Conservation (phyloP, 1,140 invertebrate genomes). For the Epicauta chinensis region DNA sequence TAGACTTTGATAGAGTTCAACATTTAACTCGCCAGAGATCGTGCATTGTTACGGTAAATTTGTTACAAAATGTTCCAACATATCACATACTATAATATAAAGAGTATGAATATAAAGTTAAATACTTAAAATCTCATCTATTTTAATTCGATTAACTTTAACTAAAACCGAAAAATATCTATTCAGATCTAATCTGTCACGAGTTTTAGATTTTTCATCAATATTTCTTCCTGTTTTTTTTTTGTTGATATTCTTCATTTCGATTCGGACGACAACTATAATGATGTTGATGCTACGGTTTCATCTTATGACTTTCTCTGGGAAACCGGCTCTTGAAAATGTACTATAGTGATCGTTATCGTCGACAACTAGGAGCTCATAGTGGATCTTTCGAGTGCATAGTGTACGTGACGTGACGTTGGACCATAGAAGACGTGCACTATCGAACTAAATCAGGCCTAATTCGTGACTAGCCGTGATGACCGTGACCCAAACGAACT, state of each 20-base stretch:
- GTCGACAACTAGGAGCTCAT: slow-evolving; percentile 2
- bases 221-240: neutral
- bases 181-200: neutral
- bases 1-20: no score
- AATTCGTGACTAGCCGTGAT: slow-evolving; percentile 28
- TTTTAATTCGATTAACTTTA: neutral
- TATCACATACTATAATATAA: no score
- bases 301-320: neutral
- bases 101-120: neutral
- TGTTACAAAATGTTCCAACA: no score
- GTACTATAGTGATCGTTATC: slow-evolving; percentile 12
- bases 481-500: slow-evolving; percentile 28
- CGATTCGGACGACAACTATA: no score
- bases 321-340: slow-evolving; percentile 3
- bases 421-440: slow-evolving; percentile 27
- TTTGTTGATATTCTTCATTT: neutral
- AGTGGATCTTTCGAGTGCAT: slow-evolving; percentile 17
- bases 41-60: no score
- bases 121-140: neutral
- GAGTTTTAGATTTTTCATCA: neutral
- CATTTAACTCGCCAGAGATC: no score
- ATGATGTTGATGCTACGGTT: slow-evolving; percentile 2
- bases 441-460: slow-evolving; percentile 31
- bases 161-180: neutral
- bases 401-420: slow-evolving; percentile 19